Base-by-base conservation (phyloP, 1,140 invertebrate species). In the Zaprionus africanus region DNA sequence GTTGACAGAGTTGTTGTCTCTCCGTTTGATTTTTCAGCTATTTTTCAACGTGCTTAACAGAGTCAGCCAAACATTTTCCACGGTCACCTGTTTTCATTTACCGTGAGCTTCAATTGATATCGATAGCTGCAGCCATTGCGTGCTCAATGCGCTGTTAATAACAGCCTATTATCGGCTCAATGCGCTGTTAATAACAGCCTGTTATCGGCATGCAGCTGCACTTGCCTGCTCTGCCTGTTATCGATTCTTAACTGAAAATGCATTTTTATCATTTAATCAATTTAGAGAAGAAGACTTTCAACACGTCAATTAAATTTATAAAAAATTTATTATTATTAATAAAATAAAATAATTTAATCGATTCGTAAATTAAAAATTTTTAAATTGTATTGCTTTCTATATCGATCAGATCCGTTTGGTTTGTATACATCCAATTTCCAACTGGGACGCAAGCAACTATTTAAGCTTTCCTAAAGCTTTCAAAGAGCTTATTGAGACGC, bases 401-500 rank as follows among this genome's bases (percentile, higher is more conserved):
- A 15, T 15, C n/a, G 7, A 41, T 41, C 15, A n/a, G 9, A 34
- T 3, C 31, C 9, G 31, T 34, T 34, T 34, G 9, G 9, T 34
- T 34, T 17, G 1, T 22, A 5, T 3, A 17, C 17, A 7, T n/a
- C n/a, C n/a, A 12, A 51, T 60, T 60, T 63, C 12, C 13, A 17
- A 9, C 31, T 58, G 56, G 56, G 53, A 12, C 5, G 9, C 17
- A 22, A 38, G 5, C 17, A 17, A 49, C 13, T 15, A 11, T 5
- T 34, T 43, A 49, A 49, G 38, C 28, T 68, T 22, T 28, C 34
- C 11, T 26, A 81, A 68, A 60, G 79, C 79, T 82, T 78, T 78
- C 13, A 1, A 9, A 5, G 36, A 73, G 34, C 63, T 57, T 28
- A 13, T 11, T 2, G 56, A 9, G 31, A 38, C 3, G 63, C 53